phyloP scores from a whole-genome alignment of 2,888 invertebrate species.

The Oligia strigilis region DNA sequence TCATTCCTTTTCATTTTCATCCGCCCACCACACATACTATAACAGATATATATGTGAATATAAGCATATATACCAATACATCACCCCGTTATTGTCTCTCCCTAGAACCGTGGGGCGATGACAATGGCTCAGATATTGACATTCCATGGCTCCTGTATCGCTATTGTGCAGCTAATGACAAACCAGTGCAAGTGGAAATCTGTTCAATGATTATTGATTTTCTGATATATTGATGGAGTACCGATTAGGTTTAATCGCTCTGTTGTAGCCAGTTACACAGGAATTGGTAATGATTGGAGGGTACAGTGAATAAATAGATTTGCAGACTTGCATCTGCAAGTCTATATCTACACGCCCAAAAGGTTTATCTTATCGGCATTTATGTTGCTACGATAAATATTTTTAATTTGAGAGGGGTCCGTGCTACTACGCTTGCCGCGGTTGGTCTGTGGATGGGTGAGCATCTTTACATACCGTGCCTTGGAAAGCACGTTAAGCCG shows the following conservation, averaged over 20 bases:
- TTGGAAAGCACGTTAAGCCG: too few relatives aligned
- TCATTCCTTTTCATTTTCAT: slow-evolving; percentile 24
- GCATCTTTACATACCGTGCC: too few relatives aligned
- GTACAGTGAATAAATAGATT: neutral
- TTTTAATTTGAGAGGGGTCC: neutral
- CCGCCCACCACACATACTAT: slow-evolving; percentile 1
- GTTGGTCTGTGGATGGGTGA: too few relatives aligned
- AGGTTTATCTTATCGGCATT: neutral
- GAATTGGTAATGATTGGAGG: neutral
- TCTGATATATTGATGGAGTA: slow-evolving; percentile 64
- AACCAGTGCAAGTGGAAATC: slow-evolving; percentile 83
- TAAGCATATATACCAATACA: slow-evolving; percentile 51
- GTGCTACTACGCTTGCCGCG: too few relatives aligned
- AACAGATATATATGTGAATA: slow-evolving; percentile 19
- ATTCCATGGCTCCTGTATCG: slow-evolving; percentile 81
- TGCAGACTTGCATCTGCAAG: neutral
- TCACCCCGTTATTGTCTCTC: slow-evolving; percentile 70
- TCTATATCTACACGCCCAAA: neutral
- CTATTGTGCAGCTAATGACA: slow-evolving; percentile 87
- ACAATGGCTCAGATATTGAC: slow-evolving; percentile 86
- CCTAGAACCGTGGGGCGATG: slow-evolving; percentile 65
- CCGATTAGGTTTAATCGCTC: slow-evolving; percentile 46
- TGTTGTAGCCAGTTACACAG: slow-evolving; percentile 14
- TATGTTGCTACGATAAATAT: neutral
- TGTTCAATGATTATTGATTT: slow-evolving; percentile 77